Conservation (phyloP, 2,888 invertebrate species). For the Parnassius orleans region DNA sequence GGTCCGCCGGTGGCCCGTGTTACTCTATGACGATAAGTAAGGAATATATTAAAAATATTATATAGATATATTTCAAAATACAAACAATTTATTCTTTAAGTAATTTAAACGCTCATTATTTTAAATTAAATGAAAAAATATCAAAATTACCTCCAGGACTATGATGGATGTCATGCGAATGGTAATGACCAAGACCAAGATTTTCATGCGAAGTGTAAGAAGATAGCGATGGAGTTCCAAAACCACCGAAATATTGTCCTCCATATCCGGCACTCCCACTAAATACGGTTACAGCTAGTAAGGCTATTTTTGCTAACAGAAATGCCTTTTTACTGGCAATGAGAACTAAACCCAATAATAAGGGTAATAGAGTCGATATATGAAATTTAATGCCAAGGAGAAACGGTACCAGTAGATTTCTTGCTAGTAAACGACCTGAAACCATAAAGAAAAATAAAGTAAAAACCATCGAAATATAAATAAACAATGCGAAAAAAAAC, state of each 20-base stretch:
- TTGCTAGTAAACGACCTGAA: conserved; percentile 86
- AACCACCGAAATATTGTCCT: conserved; percentile 50
- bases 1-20: no score
- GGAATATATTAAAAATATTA: no score
- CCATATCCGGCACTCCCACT: conserved; percentile 78
- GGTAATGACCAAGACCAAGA: conserved; percentile 49
- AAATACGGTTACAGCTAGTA: conserved; percentile 85
- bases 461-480: background rate
- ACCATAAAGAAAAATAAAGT: conserved; percentile 36
- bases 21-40: no score
- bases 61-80: no score
- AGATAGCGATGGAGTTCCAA: conserved; percentile 50
- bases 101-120: background rate
- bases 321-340: conserved; percentile 89
- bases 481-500: no score
- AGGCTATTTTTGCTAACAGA: conserved; percentile 86
- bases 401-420: conserved; percentile 88
- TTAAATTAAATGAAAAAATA: conserved; percentile 10
- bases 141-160: conserved; percentile 50
- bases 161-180: conserved; percentile 59
- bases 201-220: conserved; percentile 61
- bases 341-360: conserved; percentile 86
- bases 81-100: conserved; percentile 8
- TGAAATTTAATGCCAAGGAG: conserved; percentile 91
- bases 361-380: conserved; percentile 86